Base-by-base conservation (phyloP, 1,140 invertebrate species). In the Daktulosphaira vitifoliae region DNA sequence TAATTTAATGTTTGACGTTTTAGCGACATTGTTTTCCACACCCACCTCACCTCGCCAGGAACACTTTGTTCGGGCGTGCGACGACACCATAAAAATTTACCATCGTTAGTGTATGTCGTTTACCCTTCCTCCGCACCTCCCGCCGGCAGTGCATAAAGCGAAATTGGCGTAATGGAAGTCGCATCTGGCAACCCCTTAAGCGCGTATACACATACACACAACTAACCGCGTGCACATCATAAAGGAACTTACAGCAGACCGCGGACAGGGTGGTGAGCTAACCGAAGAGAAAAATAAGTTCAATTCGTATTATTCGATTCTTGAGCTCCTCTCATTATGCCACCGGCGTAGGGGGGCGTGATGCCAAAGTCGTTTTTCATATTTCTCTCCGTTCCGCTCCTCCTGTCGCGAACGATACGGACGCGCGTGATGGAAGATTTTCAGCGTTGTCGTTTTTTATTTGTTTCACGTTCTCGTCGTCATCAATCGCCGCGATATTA, bases 131-230 rank as follows among this genome's bases (percentile, higher is more conserved):
- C 29, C 22, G 11, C 15, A 29, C 4, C 20, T 18, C 1, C 38
- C 53, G n/a, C 16, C 22, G 8, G 9, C 54, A 37, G 5, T 33
- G 3, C 39, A 16, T 33, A 33, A 48, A 48, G n/a, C 44, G 42
- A 62, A 62, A 62, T 62, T 62, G 56, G 56, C 56, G 56, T 62
- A 62, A 62, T 62, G 56, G 56, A 62, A 62, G 56, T 62, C 56
- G 56, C 56, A 62, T 62, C 56, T 62, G 56, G 56, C 56, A 62
- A 62, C 56, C 56, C 56, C 56, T 62, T 62, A 62, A 48, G 56
- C 54, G 18, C 39, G 42, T 22, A 33, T 11, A 33, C 29, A 33
- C 29, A 33, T 11, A 33, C 18, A 23, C 39, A 42, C 39, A 44
- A 20, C 8, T 20, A 25, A 23, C 39, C 22, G 9, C 38, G 23